Evolutionary conservation across 2,888 invertebrate species (phyloP).

Genomic region (Synergus gifuensis): DNA sequence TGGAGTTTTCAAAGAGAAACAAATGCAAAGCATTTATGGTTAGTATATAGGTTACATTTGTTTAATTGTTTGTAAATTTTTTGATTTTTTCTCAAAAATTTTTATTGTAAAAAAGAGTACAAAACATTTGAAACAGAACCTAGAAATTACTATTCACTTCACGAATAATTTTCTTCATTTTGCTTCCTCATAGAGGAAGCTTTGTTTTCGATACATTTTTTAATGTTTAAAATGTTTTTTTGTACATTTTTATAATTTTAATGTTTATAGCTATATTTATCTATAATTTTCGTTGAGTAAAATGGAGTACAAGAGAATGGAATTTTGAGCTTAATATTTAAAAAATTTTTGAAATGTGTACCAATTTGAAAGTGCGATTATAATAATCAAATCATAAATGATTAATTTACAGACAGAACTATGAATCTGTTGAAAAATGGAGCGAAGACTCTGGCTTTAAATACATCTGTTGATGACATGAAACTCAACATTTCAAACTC

Average conservation of each 20-base stretch:
- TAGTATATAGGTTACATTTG: constrained; percentile 55
- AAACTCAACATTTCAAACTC: background rate
- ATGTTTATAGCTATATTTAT: too few relatives aligned
- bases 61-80: background rate
- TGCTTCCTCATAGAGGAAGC: too few relatives aligned
- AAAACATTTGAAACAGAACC: too few relatives aligned
- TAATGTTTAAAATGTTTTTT: too few relatives aligned
- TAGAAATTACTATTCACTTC: too few relatives aligned
- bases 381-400: constrained; percentile 9
- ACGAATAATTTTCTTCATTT: too few relatives aligned
- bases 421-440: constrained; percentile 65
- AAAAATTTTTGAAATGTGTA: too few relatives aligned
- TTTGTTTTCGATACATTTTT: too few relatives aligned
- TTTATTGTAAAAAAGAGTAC: background rate
- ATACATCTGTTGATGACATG: constrained; percentile 39
- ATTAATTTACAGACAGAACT: constrained; percentile 61
- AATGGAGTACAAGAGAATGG: too few relatives aligned
- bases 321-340: too few relatives aligned
- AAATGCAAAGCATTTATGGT: constrained; percentile 71
- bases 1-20: constrained; percentile 64
- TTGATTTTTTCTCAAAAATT: background rate
- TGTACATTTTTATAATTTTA: too few relatives aligned
- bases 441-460: constrained; percentile 58
- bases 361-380: background rate
- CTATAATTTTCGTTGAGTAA: too few relatives aligned